Evolutionary conservation across 2,888 invertebrate species (phyloP).

Genomic region (Helicoverpa assulta): DNA sequence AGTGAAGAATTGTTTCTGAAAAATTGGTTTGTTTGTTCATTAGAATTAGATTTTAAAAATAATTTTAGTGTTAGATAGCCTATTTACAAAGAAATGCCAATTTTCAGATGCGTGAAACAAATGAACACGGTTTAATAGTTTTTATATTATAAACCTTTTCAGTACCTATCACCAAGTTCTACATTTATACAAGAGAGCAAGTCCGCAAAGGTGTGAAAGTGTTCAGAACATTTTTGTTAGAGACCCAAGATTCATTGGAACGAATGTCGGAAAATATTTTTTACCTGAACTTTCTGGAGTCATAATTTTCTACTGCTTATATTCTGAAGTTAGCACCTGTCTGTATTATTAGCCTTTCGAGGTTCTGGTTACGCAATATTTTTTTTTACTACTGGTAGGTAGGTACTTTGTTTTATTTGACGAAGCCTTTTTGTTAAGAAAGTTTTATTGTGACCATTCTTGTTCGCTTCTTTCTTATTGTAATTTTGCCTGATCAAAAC

Average conservation of each 20-base stretch:
- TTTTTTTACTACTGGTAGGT: neutral
- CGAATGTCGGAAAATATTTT: neutral
- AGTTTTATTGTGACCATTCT: neutral
- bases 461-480: neutral
- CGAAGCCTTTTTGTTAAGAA: neutral
- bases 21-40: too few species aligned
- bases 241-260: conserved; percentile 4
- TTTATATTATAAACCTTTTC: too few species aligned
- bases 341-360: neutral
- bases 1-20: too few species aligned
- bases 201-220: conserved; percentile 5
- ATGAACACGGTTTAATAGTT: too few species aligned
- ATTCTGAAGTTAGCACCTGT: conserved; percentile 3
- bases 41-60: too few species aligned
- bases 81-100: too few species aligned
- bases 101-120: too few species aligned
- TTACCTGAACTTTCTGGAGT: neutral
- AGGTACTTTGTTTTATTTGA: neutral
- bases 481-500: too few species aligned
- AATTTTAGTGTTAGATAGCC: too few species aligned
- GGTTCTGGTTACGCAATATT: neutral
- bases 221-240: neutral
- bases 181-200: neutral
- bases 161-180: neutral
- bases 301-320: conserved; percentile 11